Base-by-base conservation (phyloP, 2,888 invertebrate species). In the Darwinula stevensoni region DNA sequence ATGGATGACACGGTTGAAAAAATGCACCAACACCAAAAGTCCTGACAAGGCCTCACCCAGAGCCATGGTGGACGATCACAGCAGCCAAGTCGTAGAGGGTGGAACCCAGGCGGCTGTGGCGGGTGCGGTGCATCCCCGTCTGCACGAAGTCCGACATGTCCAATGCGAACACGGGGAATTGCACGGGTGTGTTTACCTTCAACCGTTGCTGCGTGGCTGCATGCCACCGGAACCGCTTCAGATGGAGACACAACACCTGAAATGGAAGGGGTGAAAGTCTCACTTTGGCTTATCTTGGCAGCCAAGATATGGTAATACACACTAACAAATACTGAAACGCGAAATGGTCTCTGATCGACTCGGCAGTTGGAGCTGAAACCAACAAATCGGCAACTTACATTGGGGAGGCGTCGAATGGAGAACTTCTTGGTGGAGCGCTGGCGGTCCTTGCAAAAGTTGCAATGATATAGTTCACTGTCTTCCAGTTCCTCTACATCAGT, bases 401-500 rank as follows among this genome's bases (percentile, higher is more conserved):
- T 72, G 38, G 75, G 75, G 45, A 75, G 55, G 43, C 70, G 55
- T 37, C 71, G 58, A 44, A 76, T 68, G 68, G 74, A 71, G 53
- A 76, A 74, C 49, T 73, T 68, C 50, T 76, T 76, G 11, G 75
- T 75, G 4, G 74, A 75, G 41, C 67, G 62, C 48, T 74, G 74
- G 47, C 68, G 71, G 45, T 67, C 63, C 50, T 72, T 67, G 48
- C 76, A 76, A 44, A 66, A 65, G 47, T 65, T 66, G 53, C 76
- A 76, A 52, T 67, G 69, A 47, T 75, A 75, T 17, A 73, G 61
- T 47, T 76, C 75, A 33, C 69, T 68, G 45, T 74, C 74, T 5
- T 72, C 71, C 37, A 76, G 48, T 47, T 74, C 72, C 50, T 76
- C 76, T 29, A 73, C 62, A 42, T 67, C 68, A 31, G 67, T 66